Base-by-base conservation (phyloP, 2,113 vertebrate genomes). In the Perca flavescens region DNA sequence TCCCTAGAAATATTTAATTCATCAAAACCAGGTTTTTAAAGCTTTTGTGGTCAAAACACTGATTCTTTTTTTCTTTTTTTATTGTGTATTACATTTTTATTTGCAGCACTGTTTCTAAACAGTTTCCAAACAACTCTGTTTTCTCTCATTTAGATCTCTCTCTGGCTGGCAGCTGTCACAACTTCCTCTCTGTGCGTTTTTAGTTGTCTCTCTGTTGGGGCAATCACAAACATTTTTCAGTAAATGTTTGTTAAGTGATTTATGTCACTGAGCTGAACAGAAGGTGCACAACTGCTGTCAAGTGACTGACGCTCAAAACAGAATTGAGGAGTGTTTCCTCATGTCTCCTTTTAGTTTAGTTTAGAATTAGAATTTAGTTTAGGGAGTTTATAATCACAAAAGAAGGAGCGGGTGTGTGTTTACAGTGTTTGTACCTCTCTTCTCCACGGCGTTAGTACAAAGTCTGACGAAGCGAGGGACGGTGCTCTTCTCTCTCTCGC, bases 381-480 rank as follows among this genome's bases (percentile, higher is more conserved):
- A 43, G 40, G 10, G 9, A 43, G 40, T 53, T 58, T 57, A 34
- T 62, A 52, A 63, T 84, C 72, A 53, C 78, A 74, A 79, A 52
- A 79, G 15, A 22, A 14, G 77, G 61, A 86, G 77, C 4, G 6
- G 67, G 28, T 49, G 77, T 62, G 52, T 54, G 56, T 74, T 46
- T 62, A 69, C 79, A 6, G 73, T 7, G 64, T 67, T 49, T 47
- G 40, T 76, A 97, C 97, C 97, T 98, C 95, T 96, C 86, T 94
- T 95, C 91, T 98, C 97, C 78, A 98, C 95, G 0, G 97, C 94
- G 67, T 97, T 96, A 0, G 96, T 93, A 47, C 97, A 98, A 83
- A 97, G 96, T 46, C 88, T 92, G 71, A 98, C 96, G 71, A 98
- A 99, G 84, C 95, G 96, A 77, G 97, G 97, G 69, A 99, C 94